Conservation (phyloP, 2,113 vertebrate species). For the Tragelaphus strepsiceros region DNA sequence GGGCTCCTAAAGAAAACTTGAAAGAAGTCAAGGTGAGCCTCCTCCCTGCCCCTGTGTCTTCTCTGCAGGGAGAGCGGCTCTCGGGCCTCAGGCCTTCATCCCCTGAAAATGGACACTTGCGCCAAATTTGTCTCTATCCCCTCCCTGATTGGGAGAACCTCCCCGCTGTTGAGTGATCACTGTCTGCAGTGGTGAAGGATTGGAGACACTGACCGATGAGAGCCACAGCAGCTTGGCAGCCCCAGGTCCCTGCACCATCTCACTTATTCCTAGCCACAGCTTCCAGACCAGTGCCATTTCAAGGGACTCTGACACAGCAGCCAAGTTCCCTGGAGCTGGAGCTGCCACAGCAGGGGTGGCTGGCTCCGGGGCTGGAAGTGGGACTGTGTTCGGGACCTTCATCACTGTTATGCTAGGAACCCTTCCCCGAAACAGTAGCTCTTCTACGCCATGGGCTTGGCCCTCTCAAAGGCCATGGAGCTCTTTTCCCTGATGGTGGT, state of each 20-base stretch:
- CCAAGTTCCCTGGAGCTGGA: too few relatives aligned
- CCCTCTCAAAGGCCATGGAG: background rate
- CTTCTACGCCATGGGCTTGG: background rate
- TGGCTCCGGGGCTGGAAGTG: background rate
- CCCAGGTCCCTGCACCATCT: too few relatives aligned
- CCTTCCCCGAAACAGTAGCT: background rate
- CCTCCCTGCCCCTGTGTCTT: background rate
- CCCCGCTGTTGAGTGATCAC: background rate
- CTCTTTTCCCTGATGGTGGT: background rate
- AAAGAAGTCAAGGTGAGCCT: background rate
- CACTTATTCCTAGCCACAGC: too few relatives aligned
- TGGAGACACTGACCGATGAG: fast-evolving
- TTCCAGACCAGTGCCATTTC: too few relatives aligned
- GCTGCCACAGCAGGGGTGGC: too few relatives aligned
- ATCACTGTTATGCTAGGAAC: background rate
- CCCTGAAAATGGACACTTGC: background rate
- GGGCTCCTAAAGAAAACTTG: too few relatives aligned
- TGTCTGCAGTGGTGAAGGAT: background rate
- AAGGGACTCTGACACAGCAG: too few relatives aligned
- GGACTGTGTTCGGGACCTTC: background rate
- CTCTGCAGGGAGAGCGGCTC: background rate
- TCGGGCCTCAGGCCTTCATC: background rate
- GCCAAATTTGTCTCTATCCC: background rate
- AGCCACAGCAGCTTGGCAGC: too few relatives aligned
- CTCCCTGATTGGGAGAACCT: background rate